Evolutionary conservation across 2,113 vertebrate genomes (phyloP).

Genomic region (Hypanus sabinus): DNA sequence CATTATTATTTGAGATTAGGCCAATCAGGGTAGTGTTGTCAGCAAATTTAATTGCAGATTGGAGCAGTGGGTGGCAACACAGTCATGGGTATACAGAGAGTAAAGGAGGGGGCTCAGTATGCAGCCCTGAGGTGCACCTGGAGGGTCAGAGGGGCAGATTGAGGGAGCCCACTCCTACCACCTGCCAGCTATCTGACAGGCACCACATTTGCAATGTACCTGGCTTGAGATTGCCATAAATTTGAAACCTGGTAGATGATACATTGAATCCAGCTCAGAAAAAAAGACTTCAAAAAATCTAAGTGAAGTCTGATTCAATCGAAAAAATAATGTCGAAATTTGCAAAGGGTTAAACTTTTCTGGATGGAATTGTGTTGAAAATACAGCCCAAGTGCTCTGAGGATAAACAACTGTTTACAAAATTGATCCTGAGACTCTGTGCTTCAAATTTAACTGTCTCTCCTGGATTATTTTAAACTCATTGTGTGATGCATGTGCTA

Average conservation of each 20-base stretch:
- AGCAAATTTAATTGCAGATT: too few species aligned
- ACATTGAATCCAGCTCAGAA: neutral
- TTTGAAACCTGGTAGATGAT: neutral
- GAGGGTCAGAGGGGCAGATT: too few species aligned
- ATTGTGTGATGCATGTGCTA: too few species aligned
- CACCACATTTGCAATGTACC: neutral
- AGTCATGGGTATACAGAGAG: too few species aligned
- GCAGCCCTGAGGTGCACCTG: too few species aligned
- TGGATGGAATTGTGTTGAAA: neutral
- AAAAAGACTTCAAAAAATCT: neutral
- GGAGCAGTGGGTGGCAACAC: too few species aligned
- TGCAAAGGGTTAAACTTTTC: neutral
- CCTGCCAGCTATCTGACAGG: neutral
- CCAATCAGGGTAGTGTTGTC: too few species aligned
- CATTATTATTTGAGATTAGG: too few species aligned
- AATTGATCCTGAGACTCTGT: neutral
- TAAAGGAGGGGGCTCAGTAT: too few species aligned
- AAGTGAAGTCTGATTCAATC: neutral
- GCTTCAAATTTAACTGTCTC: neutral
- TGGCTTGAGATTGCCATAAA: too few species aligned
- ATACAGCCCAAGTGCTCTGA: neutral
- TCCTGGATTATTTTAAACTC: neutral
- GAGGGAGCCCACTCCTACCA: too few species aligned
- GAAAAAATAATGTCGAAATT: neutral
- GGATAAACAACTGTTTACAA: neutral